Percentiles rank a stretch among this genome's conserved stretches.
These are phyloP conservation scores for Alca torda DNA, from an alignment of 2,797 vertebrate species.

Conservation along the genomic window DNA sequence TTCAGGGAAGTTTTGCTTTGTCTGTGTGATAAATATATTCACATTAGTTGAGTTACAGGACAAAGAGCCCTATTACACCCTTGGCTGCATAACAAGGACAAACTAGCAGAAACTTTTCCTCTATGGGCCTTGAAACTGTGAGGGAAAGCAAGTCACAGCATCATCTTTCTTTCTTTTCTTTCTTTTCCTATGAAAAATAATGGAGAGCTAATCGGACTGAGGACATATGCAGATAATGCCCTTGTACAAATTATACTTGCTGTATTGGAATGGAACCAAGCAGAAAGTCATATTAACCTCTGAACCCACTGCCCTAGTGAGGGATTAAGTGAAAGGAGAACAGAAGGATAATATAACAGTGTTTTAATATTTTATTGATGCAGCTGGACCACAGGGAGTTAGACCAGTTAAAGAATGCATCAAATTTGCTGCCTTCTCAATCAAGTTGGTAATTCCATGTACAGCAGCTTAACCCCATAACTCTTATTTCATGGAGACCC, in stretches of 20 bases:
- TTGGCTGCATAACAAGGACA: neutral
- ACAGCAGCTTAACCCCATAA: neutral
- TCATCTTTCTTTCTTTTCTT: neutral
- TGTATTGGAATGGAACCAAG: neutral
- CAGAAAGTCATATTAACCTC: neutral
- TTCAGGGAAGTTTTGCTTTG: constrained; percentile 17
- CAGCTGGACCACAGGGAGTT: neutral
- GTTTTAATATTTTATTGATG: neutral
- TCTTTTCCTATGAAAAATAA: neutral
- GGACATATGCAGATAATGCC: neutral
- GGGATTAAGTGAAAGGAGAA: neutral
- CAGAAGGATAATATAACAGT: neutral
- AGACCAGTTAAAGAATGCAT: neutral
- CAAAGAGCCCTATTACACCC: neutral
- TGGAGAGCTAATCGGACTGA: neutral
- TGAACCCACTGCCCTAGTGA: neutral
- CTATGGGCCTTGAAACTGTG: neutral
- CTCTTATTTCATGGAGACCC: neutral
- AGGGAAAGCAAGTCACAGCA: neutral
- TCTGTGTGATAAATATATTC: constrained; percentile 23
- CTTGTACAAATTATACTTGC: neutral
- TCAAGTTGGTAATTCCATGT: neutral
- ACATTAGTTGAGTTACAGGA: neutral
- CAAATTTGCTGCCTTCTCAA: neutral
- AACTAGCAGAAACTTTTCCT: neutral